These are phyloP conservation scores for Kryptopterus vitreolus DNA, from an alignment of 2,797 vertebrate species.

Conservation along the genomic window DNA sequence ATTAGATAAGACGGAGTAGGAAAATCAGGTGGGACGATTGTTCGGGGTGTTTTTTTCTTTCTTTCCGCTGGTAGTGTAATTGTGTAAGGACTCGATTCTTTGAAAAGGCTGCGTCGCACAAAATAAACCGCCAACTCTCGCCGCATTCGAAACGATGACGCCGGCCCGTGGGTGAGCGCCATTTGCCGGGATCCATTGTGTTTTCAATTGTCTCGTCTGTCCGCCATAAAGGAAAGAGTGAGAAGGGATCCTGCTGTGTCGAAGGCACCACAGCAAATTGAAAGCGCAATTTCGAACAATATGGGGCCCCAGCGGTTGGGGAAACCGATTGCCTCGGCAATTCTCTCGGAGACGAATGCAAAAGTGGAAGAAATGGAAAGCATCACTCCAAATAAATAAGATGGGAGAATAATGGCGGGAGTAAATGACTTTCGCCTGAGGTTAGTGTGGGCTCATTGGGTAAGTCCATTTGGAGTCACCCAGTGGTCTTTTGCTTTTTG, in stretches of 20 bases:
- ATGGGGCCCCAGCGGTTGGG: constrained; percentile 64
- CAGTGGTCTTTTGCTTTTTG: constrained; percentile 58
- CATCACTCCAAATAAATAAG: constrained; percentile 69
- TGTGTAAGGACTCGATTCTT: constrained; percentile 8
- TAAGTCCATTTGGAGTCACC: constrained; percentile 67
- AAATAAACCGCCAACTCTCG: constrained; percentile 45
- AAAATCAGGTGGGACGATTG: not conserved
- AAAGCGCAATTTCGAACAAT: constrained; percentile 78
- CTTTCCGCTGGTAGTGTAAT: constrained; percentile 22
- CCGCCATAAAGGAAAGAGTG: constrained; percentile 60
- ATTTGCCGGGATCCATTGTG: constrained; percentile 57
- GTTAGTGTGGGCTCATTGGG: constrained; percentile 69
- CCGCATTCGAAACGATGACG: constrained; percentile 49
- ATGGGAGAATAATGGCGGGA: constrained; percentile 63
- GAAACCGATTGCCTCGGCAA: constrained; percentile 68
- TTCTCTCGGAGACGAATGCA: constrained; percentile 66
- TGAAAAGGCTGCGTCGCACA: constrained; percentile 20
- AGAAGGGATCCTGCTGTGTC: constrained; percentile 60
- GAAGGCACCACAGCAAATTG: constrained; percentile 67
- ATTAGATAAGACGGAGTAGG: not conserved
- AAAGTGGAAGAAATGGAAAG: constrained; percentile 70
- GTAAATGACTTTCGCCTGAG: constrained; percentile 67
- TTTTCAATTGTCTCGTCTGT: constrained; percentile 68
- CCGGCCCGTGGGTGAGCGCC: constrained; percentile 49
- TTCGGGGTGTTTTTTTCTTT: not conserved